Conservation (phyloP, 2,797 vertebrate species). For the Oreortyx pictus region DNA sequence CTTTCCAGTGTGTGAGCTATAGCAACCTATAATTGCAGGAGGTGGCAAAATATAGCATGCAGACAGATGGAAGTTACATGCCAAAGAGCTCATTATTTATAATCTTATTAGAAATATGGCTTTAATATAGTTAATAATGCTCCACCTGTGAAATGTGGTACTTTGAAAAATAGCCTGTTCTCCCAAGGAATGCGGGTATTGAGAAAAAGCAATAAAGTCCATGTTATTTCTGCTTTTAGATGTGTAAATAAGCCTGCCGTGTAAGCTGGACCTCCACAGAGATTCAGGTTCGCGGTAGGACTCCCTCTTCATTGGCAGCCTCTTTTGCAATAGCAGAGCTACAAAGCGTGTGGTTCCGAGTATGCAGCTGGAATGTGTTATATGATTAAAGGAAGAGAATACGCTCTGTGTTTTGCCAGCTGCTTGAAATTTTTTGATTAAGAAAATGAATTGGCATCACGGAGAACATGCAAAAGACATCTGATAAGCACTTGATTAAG, state of each 20-base stretch:
- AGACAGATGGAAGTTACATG: conserved; percentile 29
- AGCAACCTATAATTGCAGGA: conserved; percentile 29
- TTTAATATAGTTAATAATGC: conserved; percentile 17
- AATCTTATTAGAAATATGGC: conserved; percentile 40
- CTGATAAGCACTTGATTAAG: not conserved
- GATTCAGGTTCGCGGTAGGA: not conserved
- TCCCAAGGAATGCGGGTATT: conserved; percentile 12
- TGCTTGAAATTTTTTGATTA: conserved; percentile 26
- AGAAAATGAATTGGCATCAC: not conserved
- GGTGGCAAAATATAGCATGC: conserved; percentile 21
- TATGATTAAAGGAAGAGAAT: not conserved
- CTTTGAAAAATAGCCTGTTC: conserved; percentile 41
- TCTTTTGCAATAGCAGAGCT: conserved; percentile 6
- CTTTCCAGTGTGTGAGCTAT: not conserved
- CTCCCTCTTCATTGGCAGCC: not conserved
- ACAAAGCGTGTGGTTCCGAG: not conserved
- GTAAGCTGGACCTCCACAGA: conserved; percentile 2
- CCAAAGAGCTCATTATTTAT: conserved; percentile 40
- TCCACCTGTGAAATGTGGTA: conserved; percentile 21
- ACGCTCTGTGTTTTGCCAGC: conserved; percentile 4
- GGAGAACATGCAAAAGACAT: not conserved
- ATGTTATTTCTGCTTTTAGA: conserved; percentile 18
- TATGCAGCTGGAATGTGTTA: not conserved
- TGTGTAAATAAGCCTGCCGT: conserved; percentile 30
- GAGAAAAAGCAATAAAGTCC: conserved; percentile 42